A percentile compares a stretch with the other conserved stretches of the same genome.
Conservation (phyloP, 2,888 invertebrate genomes). For the Apotomis capreana region DNA sequence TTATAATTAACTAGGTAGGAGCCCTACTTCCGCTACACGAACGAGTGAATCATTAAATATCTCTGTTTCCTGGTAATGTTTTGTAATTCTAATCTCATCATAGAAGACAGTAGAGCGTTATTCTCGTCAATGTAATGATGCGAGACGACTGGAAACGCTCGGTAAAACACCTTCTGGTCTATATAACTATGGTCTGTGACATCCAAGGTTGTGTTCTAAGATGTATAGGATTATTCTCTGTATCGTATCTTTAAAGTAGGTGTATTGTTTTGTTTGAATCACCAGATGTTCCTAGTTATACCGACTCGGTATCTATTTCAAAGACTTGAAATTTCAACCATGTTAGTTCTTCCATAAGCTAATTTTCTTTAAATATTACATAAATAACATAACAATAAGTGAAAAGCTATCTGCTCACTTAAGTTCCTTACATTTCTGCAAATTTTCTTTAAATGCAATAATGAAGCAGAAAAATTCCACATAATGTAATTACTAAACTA, state of each 20-base stretch:
- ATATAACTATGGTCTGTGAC: slow-evolving; percentile 62
- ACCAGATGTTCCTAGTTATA: too few relatives aligned
- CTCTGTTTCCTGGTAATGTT: slow-evolving; percentile 47
- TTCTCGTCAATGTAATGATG: slow-evolving; percentile 57
- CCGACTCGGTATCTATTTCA: too few relatives aligned
- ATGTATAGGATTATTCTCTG: not conserved
- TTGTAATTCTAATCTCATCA: slow-evolving; percentile 63
- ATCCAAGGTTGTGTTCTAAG: slow-evolving; percentile 45
- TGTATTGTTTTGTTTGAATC: not conserved
- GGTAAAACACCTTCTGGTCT: slow-evolving; percentile 59
- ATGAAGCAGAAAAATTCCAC: not conserved
- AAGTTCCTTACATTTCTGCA: too few relatives aligned
- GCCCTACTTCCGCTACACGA: slow-evolving; percentile 17
- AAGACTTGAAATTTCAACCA: too few relatives aligned
- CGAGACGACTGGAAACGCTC: slow-evolving; percentile 62
- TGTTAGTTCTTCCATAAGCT: too few relatives aligned
- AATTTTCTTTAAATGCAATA: too few relatives aligned
- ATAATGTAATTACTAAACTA: not conserved
- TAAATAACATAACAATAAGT: too few relatives aligned
- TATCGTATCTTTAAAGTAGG: not conserved
- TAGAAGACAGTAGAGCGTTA: slow-evolving; percentile 49
- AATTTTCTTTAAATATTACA: too few relatives aligned
- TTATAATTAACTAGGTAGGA: not conserved
- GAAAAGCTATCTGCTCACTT: too few relatives aligned
- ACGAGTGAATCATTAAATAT: slow-evolving; percentile 33